A percentile compares a stretch with the other conserved stretches of the same genome.
Evolutionary conservation across 2,888 invertebrate species (phyloP).

Genomic region (Chelonus formosanus): DNA sequence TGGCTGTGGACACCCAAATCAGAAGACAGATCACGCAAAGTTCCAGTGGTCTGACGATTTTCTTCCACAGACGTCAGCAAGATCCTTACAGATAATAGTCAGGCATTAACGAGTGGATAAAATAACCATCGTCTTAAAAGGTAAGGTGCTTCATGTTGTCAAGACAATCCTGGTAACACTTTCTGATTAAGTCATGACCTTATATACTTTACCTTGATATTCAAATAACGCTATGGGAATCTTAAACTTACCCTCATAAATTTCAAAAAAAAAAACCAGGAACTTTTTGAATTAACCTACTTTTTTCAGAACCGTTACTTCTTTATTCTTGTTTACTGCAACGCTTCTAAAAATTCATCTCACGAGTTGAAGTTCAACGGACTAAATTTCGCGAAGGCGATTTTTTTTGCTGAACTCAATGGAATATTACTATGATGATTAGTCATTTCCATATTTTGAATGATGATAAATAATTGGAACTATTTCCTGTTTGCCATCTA

Average conservation of each 20-base stretch:
- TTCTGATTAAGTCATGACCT: background rate
- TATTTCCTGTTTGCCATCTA: no score
- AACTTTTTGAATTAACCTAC: no score
- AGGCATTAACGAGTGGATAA: conserved; percentile 24
- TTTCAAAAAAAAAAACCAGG: no score
- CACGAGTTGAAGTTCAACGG: conserved; percentile 28
- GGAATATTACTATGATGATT: no score
- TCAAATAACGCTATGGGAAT: conserved; percentile 3
- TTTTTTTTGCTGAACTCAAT: no score
- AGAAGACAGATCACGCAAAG: conserved; percentile 21
- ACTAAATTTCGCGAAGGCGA: conserved; percentile 38
- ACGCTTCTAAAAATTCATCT: conserved; percentile 12
- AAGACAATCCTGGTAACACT: conserved; percentile 18
- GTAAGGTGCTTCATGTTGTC: conserved; percentile 2
- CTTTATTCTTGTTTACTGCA: conserved; percentile 7
- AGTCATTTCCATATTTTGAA: no score
- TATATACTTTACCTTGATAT: conserved; percentile 16
- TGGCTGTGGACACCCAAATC: conserved; percentile 13
- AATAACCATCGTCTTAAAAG: conserved; percentile 22
- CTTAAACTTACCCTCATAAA: background rate
- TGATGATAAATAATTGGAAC: no score
- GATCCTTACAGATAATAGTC: conserved; percentile 19
- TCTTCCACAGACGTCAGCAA: conserved; percentile 12
- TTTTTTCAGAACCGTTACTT: conserved; percentile 4
- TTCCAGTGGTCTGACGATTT: background rate